Evolutionary conservation across 2,888 invertebrate species (phyloP).

Genomic region (Cheilosia scutellata): DNA sequence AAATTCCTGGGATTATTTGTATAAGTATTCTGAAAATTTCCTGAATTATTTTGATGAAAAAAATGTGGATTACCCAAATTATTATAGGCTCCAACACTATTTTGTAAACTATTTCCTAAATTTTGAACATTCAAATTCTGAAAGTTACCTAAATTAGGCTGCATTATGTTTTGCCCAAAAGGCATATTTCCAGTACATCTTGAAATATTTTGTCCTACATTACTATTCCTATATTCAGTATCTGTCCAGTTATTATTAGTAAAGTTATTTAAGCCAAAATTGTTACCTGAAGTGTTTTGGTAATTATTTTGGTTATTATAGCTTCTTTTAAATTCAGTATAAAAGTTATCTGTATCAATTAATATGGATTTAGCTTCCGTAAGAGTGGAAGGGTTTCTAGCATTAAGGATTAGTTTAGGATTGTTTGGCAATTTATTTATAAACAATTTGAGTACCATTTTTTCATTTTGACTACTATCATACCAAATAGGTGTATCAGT

Average conservation of each 20-base stretch:
- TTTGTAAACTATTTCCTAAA: too few relatives aligned
- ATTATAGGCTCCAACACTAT: too few relatives aligned
- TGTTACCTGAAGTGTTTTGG: too few relatives aligned
- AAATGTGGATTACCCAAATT: too few relatives aligned
- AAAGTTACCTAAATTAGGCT: too few relatives aligned
- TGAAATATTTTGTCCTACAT: too few relatives aligned
- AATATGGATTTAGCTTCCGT: constrained; percentile 38
- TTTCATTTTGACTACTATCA: constrained; percentile 36
- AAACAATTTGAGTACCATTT: constrained; percentile 25
- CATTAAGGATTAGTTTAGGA: constrained; percentile 29
- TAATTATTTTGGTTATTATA: too few relatives aligned
- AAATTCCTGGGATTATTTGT: too few relatives aligned
- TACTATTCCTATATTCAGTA: background rate
- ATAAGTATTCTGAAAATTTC: background rate
- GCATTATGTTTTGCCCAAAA: too few relatives aligned
- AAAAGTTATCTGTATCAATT: constrained; percentile 30
- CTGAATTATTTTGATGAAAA: background rate
- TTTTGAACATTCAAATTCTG: too few relatives aligned
- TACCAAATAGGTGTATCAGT: constrained; percentile 26
- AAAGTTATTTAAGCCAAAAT: too few relatives aligned
- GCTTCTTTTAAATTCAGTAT: background rate
- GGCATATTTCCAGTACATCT: background rate
- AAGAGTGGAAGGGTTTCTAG: constrained; percentile 25
- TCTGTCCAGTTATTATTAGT: too few relatives aligned
- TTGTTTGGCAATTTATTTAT: constrained; percentile 36